These are phyloP conservation scores for Nomada lathburiana DNA, from an alignment of 2,888 invertebrate species.

Conservation along the genomic window DNA sequence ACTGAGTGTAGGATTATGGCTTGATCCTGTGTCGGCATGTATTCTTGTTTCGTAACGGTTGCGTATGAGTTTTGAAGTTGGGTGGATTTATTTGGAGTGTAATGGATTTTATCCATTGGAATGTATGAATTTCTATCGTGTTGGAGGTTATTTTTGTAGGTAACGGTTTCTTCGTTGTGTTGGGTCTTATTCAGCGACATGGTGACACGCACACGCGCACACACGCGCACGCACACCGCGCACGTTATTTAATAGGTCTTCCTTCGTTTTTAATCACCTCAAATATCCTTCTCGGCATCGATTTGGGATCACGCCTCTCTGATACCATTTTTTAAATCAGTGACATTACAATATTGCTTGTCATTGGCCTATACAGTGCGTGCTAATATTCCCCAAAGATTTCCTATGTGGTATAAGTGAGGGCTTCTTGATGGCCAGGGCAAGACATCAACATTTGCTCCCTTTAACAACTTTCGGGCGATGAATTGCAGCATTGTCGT, in stretches of 20 bases:
- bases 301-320: conserved; percentile 17
- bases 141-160: background rate
- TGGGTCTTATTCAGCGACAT: background rate
- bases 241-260: too few species aligned
- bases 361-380: background rate
- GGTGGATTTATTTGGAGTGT: background rate
- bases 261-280: too few species aligned
- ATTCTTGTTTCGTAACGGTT: background rate
- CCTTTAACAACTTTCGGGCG: too few species aligned
- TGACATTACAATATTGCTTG: conserved; percentile 13
- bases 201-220: background rate
- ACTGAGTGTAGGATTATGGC: background rate
- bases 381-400: background rate
- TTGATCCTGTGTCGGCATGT: background rate
- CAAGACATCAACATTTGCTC: too few species aligned
- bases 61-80: background rate
- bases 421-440: too few species aligned
- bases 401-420: too few species aligned
- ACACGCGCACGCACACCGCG: background rate
- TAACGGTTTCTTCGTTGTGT: background rate
- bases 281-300: too few species aligned
- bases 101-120: background rate
- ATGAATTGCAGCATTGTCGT: too few species aligned
- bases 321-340: conserved; percentile 13
- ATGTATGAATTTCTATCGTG: background rate